Percentiles rank a stretch among this genome's conserved stretches.
These are phyloP conservation scores for Hydrozoanthus gracilis DNA, from an alignment of 92 coral and sea anemone genomes.

Conservation along the genomic window DNA sequence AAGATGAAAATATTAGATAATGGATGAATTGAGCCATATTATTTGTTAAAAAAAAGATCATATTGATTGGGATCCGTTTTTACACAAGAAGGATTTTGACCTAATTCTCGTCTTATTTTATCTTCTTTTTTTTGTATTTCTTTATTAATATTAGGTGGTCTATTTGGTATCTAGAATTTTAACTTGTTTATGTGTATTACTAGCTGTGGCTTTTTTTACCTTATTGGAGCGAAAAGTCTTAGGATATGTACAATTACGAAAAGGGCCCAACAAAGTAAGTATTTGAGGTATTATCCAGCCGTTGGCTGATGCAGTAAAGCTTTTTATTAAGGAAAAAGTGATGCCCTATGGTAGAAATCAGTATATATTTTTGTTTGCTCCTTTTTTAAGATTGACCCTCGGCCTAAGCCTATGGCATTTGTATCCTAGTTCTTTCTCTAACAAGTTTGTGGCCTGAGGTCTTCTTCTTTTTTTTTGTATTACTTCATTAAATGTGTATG, in stretches of 20 bases:
- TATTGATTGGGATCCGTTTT: neutral
- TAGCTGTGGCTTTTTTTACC: constrained; percentile 42
- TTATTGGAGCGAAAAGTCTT: constrained; percentile 42
- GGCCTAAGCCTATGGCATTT: too few species aligned
- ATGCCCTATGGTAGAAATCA: neutral
- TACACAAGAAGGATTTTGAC: neutral
- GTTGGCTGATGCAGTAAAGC: constrained; percentile 42
- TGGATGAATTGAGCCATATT: neutral
- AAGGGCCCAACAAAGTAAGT: constrained; percentile 52
- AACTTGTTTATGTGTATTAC: neutral
- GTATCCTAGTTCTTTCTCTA: too few species aligned
- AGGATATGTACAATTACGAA: constrained; percentile 41
- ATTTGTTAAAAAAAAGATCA: neutral
- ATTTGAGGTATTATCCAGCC: constrained; percentile 44
- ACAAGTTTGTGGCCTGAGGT: neutral
- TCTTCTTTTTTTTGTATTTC: neutral
- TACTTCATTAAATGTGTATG: constrained; percentile 26
- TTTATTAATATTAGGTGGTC: neutral
- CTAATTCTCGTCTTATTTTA: neutral
- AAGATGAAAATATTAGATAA: neutral
- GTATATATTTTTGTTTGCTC: neutral
- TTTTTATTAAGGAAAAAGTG: constrained; percentile 34
- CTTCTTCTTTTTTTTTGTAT: neutral
- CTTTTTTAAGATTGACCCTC: too few species aligned
- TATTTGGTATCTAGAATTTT: neutral